Base-by-base conservation (phyloP, 2,113 vertebrate genomes). In the Nothobranchius furzeri region DNA sequence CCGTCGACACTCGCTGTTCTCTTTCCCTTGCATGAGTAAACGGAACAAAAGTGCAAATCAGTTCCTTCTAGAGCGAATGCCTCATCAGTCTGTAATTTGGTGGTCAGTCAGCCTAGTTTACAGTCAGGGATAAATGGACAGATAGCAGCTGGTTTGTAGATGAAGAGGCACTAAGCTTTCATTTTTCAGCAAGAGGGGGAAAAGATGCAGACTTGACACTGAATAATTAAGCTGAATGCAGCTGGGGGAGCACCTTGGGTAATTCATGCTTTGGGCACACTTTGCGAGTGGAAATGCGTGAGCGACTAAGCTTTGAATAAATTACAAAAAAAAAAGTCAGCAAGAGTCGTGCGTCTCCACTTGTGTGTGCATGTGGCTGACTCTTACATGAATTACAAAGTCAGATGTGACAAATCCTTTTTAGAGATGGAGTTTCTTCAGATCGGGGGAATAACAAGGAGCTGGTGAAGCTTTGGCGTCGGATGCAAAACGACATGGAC, bases 181-280 rank as follows among this genome's bases (percentile, higher is more conserved):
- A 75, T 81, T 86, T 84, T 64, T 55, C 60, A 48, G 67, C 61
- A 51, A 62, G 81, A 80, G 30, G 30, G 30, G 30, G 30, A 73
- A 68, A 56, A 59, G 9, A 63, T 60, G 12, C 24, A 30, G 48
- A 66, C 78, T 86, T 77, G 40, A 82, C 80, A 48, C 75, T 90
- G 89, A 90, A 91, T 88, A 79, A 88, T 93, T 88, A 71, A 87
- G 65, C 40, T 46, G 55, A 73, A 65, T 80, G 77, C 85, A 84
- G 83, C 81, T 84, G 76, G 68, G 73, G 77, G 85, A 90, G 71
- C 79, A 64, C 73, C 58, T 73, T 83, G 79, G 78, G 85, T 88
- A 86, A 91, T 88, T 91, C 78, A 88, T 90, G 75, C 74, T 81
- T 73, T 50, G 76, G 80, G 81, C 75, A 73, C 71, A 75, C 73